A percentile compares a stretch with the other conserved stretches of the same genome.
phyloP scores from a whole-genome alignment of 2,888 invertebrate genomes.

The Ochropleura leucogaster region DNA sequence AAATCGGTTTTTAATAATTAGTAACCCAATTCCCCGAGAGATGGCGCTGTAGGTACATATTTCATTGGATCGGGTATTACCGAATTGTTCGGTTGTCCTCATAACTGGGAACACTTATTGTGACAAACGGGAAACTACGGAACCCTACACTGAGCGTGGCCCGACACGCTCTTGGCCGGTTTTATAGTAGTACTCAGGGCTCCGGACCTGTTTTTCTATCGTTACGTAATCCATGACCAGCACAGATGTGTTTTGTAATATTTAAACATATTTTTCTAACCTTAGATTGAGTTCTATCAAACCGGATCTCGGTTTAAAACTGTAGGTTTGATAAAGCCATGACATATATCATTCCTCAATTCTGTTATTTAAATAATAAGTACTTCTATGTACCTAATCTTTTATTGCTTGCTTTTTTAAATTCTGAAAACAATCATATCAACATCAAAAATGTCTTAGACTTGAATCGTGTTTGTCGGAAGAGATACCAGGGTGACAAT shows the following conservation, averaged over 20 bases:
- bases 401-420: not conserved
- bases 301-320: constrained; percentile 62
- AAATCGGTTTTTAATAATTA: no score
- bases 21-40: no score
- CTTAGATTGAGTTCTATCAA: constrained; percentile 60
- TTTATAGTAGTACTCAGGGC: constrained; percentile 66
- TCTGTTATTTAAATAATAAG: constrained; percentile 9
- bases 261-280: constrained; percentile 63
- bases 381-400: no score
- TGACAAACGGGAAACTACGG: no score
- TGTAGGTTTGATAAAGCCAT: constrained; percentile 52
- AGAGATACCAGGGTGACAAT: constrained; percentile 2
- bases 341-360: constrained; percentile 32
- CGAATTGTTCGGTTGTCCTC: no score
- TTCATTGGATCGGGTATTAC: no score
- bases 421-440: constrained; percentile 1
- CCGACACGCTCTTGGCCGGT: no score
- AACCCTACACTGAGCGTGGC: no score
- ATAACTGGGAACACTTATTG: no score
- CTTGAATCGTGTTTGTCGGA: not conserved
- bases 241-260: constrained; percentile 64
- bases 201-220: constrained; percentile 63
- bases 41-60: no score
- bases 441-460: constrained; percentile 1
- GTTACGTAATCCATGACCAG: constrained; percentile 62